Percentiles rank a stretch among this genome's conserved stretches.
These are phyloP conservation scores for Hydroisotoma schaefferi DNA, from an alignment of 2,888 invertebrate genomes.

Conservation along the genomic window DNA sequence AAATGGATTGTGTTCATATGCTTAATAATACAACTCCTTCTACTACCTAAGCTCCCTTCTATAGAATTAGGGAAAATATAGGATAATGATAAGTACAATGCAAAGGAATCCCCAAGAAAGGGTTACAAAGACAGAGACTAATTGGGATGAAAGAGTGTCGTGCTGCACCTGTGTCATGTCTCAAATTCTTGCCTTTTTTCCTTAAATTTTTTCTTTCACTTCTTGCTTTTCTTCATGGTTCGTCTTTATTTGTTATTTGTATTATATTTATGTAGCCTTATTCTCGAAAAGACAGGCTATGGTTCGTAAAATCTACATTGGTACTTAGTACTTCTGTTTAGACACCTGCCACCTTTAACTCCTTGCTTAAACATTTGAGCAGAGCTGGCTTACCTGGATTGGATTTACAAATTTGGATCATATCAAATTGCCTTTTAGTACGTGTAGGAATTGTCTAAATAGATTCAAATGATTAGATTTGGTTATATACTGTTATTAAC, in stretches of 20 bases:
- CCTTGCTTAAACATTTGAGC: neutral
- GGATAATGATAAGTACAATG: neutral
- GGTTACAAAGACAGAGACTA: conserved; percentile 14
- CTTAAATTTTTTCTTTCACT: neutral
- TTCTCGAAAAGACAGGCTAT: too few species aligned
- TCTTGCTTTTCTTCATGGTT: conserved; percentile 3
- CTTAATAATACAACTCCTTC: too few species aligned
- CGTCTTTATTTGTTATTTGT: conserved; percentile 12
- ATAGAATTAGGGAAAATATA: neutral
- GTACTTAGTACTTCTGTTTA: conserved; percentile 3
- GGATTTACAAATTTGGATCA: neutral
- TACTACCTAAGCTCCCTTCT: too few species aligned
- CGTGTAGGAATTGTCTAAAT: too few species aligned
- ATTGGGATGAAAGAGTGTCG: conserved; percentile 17
- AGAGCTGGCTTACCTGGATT: neutral
- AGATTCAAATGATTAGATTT: too few species aligned
- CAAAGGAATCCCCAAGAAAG: neutral
- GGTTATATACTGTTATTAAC: too few species aligned
- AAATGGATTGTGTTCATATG: neutral
- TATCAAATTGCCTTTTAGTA: too few species aligned
- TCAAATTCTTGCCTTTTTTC: conserved; percentile 1
- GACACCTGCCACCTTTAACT: conserved; percentile 17
- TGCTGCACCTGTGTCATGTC: conserved; percentile 11
- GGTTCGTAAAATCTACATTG: conserved; percentile 3
- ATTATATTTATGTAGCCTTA: too few species aligned